These are phyloP conservation scores for Cichlasoma orientale DNA, from an alignment of 2,797 vertebrate species.

Conservation along the genomic window DNA sequence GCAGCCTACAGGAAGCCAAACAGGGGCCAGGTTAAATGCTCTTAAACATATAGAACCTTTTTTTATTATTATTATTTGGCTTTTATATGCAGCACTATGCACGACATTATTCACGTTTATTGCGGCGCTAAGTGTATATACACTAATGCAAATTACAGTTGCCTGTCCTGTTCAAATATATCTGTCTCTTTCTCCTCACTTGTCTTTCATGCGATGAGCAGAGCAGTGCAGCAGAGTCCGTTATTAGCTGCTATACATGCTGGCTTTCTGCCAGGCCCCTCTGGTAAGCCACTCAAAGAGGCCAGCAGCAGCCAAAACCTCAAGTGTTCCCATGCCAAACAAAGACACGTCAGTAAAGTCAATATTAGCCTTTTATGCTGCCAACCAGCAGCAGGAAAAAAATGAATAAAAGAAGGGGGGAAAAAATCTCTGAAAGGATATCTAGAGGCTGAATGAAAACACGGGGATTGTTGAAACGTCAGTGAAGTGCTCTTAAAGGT, in stretches of 20 bases:
- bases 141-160: constrained; percentile 3
- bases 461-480: constrained; percentile 30
- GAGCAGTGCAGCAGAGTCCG: constrained; percentile 32
- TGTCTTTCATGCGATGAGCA: constrained; percentile 32
- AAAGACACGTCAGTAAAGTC: constrained; percentile 71
- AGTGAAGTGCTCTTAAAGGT: constrained; percentile 47
- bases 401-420: constrained; percentile 27
- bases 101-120: constrained; percentile 12
- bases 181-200: not conserved
- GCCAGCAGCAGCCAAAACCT: constrained; percentile 48
- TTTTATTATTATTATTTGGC: constrained; percentile 11
- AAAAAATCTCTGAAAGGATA: constrained; percentile 63
- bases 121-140: not conserved
- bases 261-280: constrained; percentile 64
- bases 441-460: constrained; percentile 55
- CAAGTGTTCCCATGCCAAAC: constrained; percentile 68
- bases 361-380: constrained; percentile 69
- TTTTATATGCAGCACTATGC: not conserved
- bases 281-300: constrained; percentile 58
- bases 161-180: not conserved
- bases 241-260: constrained; percentile 59
- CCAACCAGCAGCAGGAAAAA: constrained; percentile 51
- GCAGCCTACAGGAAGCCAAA: constrained; percentile 26
- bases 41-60: constrained; percentile 11
- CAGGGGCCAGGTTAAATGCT: constrained; percentile 20